A percentile compares a stretch with the other conserved stretches of the same genome.
phyloP scores from a whole-genome alignment of 2,888 invertebrate genomes.

The Macrophya alboannulata region DNA sequence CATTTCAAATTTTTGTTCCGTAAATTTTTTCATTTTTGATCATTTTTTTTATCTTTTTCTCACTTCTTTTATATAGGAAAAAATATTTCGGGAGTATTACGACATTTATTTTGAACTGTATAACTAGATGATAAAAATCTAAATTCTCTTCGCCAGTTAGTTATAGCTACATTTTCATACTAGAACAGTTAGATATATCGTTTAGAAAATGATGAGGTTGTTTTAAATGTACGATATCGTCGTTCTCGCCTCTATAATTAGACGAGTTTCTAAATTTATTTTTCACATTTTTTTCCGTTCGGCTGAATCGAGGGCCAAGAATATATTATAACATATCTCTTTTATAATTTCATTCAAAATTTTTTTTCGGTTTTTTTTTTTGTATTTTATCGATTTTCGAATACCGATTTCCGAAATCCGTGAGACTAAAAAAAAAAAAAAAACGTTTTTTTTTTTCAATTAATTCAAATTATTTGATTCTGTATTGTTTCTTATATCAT shows the following conservation, averaged over 20 bases:
- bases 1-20: background rate
- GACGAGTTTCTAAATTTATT: slow-evolving; percentile 45
- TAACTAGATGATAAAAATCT: background rate
- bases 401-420: background rate
- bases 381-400: background rate
- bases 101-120: too few species aligned
- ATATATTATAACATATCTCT: slow-evolving; percentile 66
- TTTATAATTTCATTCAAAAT: slow-evolving; percentile 54
- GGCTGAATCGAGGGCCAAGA: slow-evolving; percentile 62
- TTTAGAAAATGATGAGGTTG: background rate
- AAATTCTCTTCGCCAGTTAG: background rate
- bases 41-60: too few species aligned
- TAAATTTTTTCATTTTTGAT: too few species aligned
- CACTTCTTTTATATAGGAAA: too few species aligned
- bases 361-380: background rate
- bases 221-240: slow-evolving; percentile 32
- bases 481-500: too few species aligned
- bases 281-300: slow-evolving; percentile 55
- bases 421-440: too few species aligned
- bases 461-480: too few species aligned
- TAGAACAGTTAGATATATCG: background rate
- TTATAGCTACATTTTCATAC: background rate
- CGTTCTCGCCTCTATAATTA: slow-evolving; percentile 35
- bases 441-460: too few species aligned
- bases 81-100: too few species aligned